Evolutionary conservation across 2,797 vertebrate species (phyloP).

Genomic region (Falco biarmicus): DNA sequence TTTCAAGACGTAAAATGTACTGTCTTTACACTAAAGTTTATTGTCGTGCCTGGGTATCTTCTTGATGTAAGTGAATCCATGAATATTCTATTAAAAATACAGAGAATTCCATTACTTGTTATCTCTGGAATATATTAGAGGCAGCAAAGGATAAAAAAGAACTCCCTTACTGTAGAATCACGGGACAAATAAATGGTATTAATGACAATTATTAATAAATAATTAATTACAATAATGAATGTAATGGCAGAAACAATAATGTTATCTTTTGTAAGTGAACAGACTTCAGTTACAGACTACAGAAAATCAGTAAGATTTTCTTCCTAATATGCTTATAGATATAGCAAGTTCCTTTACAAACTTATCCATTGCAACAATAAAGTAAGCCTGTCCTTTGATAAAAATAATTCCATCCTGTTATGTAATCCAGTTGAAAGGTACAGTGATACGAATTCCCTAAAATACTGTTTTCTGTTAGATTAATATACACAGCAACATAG

Average conservation of each 20-base stretch:
- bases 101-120: background rate
- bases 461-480: background rate
- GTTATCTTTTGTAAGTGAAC: background rate
- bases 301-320: constrained; percentile 6
- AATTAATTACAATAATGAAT: background rate
- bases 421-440: background rate
- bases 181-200: background rate
- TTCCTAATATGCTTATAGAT: constrained; percentile 14
- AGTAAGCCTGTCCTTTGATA: background rate
- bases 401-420: background rate
- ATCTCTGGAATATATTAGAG: background rate
- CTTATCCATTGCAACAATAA: background rate
- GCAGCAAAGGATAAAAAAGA: background rate
- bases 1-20: background rate
- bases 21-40: background rate
- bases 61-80: background rate
- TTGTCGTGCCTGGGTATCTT: background rate
- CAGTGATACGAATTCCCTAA: background rate
- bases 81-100: background rate
- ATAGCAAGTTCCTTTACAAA: background rate
- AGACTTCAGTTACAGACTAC: background rate
- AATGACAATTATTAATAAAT: background rate
- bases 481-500: background rate
- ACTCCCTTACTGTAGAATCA: background rate
- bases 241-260: background rate